Base-by-base conservation (phyloP, 2,888 invertebrate genomes). In the Cryptocheilus praepositus region DNA sequence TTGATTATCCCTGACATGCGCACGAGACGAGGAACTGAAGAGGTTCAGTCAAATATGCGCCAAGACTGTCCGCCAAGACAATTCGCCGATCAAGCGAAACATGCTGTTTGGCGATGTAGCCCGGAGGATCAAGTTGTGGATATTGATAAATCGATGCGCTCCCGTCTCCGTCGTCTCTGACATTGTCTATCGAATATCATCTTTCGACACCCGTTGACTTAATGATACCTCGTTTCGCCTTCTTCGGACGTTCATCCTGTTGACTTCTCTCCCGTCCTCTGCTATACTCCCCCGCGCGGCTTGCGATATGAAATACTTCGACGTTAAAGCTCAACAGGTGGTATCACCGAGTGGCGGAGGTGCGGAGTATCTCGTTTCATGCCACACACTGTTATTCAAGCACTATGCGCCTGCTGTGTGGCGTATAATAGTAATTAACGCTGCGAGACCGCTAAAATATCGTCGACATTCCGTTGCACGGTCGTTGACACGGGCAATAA, bases 361-460 rank as follows among this genome's bases (percentile, higher is more conserved):
- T 73, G 79, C 72, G 71, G 79, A 79, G 77, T 80, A 77, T 79
- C 79, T 77, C 79, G 77, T 79, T 79, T 80, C 79, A 79, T 67
- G 70, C 75, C 70, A 61, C 79, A 80, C 79, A 72, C 77, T 73
- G 77, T 79, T 77, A 80, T 71, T 79, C 80, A 71, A 71, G 64
- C 64, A 61, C 56, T 79, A 67, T 61, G 72, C 60, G 73, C 72
- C 67, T 66, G 71, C 74, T 70, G 79, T 58, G 77, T 69, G 71
- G 66, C 69, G 66, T 79, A 79, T 79, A 77, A 79, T 74, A 73
- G 78, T 76, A 80, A 79, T 79, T 78, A 78, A 79, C 74, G 72
- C 74, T 61, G 70, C 68, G 65, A 66, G 71, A 71, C 70, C 70
- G 78, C 70, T 78, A 79, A 79, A 78, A 79, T 78, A 78, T 78